Conservation (phyloP, 2,888 invertebrate genomes). For the Plusia festucae region DNA sequence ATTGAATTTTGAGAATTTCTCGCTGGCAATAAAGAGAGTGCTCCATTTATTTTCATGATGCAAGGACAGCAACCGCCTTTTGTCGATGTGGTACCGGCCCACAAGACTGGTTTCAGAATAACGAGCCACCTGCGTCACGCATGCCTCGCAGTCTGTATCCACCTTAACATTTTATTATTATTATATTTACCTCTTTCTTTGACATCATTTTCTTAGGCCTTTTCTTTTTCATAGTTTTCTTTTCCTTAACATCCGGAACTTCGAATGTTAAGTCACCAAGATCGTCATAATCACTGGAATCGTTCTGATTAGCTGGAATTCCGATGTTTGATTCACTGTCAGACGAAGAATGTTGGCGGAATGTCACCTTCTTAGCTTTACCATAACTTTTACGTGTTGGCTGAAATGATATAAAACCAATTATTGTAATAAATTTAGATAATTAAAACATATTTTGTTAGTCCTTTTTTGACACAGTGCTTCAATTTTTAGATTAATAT, state of each 20-base stretch:
- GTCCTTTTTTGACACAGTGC: no score
- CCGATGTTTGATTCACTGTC: conserved; percentile 64
- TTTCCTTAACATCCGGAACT: conserved; percentile 70
- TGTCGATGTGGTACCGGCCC: conserved; percentile 74
- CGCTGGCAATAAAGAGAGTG: conserved; percentile 66
- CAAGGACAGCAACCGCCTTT: conserved; percentile 73
- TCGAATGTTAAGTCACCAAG: conserved; percentile 78
- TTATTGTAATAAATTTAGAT: no score
- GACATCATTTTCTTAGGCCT: conserved; percentile 70
- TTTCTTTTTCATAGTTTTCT: conserved; percentile 72
- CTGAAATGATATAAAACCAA: conserved; percentile 63
- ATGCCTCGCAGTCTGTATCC: no score
- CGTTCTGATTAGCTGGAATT: conserved; percentile 36
- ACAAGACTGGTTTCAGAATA: conserved; percentile 73
- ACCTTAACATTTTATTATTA: no score
- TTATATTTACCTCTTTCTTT: conserved; percentile 79
- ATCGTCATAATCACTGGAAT: conserved; percentile 75
- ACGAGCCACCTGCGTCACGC: no score
- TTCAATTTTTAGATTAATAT: no score
- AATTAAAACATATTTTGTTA: no score
- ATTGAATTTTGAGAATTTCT: conserved; percentile 80
- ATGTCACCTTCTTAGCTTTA: conserved; percentile 80
- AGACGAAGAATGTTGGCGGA: conserved; percentile 67
- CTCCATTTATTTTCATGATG: conserved; percentile 81
- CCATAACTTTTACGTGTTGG: conserved; percentile 81